phyloP scores from a whole-genome alignment of 2,888 invertebrate genomes.

The Acrobasis repandana region DNA sequence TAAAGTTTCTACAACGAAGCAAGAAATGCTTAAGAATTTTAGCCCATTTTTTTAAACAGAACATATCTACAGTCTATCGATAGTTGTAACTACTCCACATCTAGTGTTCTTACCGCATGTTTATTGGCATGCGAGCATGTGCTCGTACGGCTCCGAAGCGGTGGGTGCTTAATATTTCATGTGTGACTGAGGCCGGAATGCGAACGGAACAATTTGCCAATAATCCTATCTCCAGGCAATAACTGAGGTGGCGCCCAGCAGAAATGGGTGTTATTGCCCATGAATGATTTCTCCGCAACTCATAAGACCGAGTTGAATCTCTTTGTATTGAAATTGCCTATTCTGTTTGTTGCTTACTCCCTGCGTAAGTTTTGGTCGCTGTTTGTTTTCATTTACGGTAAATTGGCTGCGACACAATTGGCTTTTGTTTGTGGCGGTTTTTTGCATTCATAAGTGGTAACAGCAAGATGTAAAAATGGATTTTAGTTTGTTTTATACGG shows the following conservation, averaged over 20 bases:
- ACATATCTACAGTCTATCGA: slow-evolving; percentile 9
- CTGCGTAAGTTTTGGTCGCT: slow-evolving; percentile 35
- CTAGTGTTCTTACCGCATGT: slow-evolving; percentile 34
- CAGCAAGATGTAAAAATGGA: background rate
- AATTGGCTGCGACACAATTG: slow-evolving; percentile 33
- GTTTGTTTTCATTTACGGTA: slow-evolving; percentile 33
- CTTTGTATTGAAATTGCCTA: slow-evolving; percentile 53
- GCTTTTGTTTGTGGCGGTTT: slow-evolving; percentile 25
- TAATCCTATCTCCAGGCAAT: slow-evolving; percentile 76
- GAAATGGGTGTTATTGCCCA: slow-evolving; percentile 74
- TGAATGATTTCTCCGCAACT: slow-evolving; percentile 70
- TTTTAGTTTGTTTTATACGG: background rate
- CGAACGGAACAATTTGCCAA: slow-evolving; percentile 80
- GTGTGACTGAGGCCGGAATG: slow-evolving; percentile 69
- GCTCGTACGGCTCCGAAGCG: slow-evolving; percentile 34
- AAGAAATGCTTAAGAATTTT: too few relatives aligned
- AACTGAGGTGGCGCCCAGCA: slow-evolving; percentile 71
- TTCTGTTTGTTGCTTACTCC: slow-evolving; percentile 43
- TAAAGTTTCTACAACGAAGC: too few relatives aligned
- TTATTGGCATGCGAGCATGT: slow-evolving; percentile 33
- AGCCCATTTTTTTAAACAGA: too few relatives aligned
- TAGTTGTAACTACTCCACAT: slow-evolving; percentile 15
- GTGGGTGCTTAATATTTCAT: slow-evolving; percentile 76
- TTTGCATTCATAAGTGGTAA: background rate
- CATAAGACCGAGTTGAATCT: slow-evolving; percentile 55